phyloP scores from a whole-genome alignment of 64 coral and sea anemone genomes.

The Montipora capricornis region DNA sequence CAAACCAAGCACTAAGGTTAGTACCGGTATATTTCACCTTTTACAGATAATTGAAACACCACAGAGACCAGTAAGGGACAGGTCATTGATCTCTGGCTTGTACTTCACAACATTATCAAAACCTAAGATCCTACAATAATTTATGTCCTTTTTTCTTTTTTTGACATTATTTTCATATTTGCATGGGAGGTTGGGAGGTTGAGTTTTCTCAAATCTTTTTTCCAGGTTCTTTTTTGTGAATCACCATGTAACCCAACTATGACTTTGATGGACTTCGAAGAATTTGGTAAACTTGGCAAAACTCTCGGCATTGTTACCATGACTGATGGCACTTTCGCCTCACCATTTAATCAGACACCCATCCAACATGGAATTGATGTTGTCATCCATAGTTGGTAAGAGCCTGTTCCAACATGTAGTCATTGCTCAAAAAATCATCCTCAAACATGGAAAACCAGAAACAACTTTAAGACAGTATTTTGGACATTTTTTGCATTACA shows the following conservation, averaged over 20 bases:
- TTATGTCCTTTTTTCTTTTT: too few species aligned
- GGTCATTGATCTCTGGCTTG: too few species aligned
- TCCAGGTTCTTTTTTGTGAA: conserved; percentile 83
- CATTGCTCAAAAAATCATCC: background rate
- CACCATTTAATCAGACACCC: conserved; percentile 70
- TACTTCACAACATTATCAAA: too few species aligned
- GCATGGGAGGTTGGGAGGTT: too few species aligned
- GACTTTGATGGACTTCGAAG: conserved; percentile 72
- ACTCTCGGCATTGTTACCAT: conserved; percentile 57
- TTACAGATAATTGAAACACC: too few species aligned
- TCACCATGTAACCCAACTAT: conserved; percentile 78
- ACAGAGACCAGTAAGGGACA: too few species aligned
- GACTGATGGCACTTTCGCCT: conserved; percentile 83
- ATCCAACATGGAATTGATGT: conserved; percentile 79
- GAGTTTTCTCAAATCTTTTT: background rate
- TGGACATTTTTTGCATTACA: background rate
- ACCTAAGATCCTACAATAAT: too few species aligned
- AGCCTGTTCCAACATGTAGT: background rate
- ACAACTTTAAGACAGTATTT: background rate
- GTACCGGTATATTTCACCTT: too few species aligned
- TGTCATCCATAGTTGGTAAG: conserved; percentile 82
- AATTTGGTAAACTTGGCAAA: conserved; percentile 81
- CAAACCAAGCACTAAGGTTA: conserved; percentile 89
- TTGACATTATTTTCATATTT: too few species aligned
- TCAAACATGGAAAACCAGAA: too few species aligned